These are phyloP conservation scores for Enteromius radiatus DNA, from an alignment of 2,797 vertebrate species.

Conservation along the genomic window DNA sequence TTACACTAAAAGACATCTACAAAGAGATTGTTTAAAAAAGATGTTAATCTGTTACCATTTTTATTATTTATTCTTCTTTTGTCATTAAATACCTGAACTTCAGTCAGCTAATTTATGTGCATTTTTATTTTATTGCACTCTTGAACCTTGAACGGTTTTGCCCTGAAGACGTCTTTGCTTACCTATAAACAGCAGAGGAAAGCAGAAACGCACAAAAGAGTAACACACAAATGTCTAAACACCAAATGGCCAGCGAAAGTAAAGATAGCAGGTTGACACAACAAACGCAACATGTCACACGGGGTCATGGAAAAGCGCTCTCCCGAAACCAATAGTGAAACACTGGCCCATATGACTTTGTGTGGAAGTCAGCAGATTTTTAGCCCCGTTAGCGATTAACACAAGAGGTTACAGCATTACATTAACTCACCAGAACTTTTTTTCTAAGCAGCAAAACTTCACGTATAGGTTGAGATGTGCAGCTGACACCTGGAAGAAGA, in stretches of 20 bases:
- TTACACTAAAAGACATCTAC: background rate
- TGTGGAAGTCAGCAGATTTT: background rate
- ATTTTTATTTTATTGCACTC: background rate
- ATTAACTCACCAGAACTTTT: background rate
- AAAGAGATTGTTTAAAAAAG: background rate
- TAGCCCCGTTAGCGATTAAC: background rate
- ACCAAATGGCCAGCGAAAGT: conserved; percentile 8
- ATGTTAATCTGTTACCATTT: background rate
- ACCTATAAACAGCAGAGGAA: conserved; percentile 28
- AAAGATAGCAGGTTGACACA: conserved; percentile 30
- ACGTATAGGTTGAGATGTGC: background rate
- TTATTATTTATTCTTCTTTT: background rate
- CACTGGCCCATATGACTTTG: background rate
- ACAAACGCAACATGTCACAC: conserved; percentile 12
- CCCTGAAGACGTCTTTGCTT: conserved; percentile 30
- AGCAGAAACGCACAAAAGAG: conserved; percentile 21
- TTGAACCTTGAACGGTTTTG: conserved; percentile 15
- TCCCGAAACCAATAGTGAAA: conserved; percentile 7
- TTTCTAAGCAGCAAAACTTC: background rate
- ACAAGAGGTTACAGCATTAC: background rate
- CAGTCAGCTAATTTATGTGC: background rate
- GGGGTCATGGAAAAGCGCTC: background rate
- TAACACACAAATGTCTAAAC: conserved; percentile 29
- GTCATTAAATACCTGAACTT: background rate
- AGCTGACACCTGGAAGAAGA: background rate